phyloP scores from a whole-genome alignment of 35 echinoderm and acorn worm species.

The Ophiothrix spiculata region DNA sequence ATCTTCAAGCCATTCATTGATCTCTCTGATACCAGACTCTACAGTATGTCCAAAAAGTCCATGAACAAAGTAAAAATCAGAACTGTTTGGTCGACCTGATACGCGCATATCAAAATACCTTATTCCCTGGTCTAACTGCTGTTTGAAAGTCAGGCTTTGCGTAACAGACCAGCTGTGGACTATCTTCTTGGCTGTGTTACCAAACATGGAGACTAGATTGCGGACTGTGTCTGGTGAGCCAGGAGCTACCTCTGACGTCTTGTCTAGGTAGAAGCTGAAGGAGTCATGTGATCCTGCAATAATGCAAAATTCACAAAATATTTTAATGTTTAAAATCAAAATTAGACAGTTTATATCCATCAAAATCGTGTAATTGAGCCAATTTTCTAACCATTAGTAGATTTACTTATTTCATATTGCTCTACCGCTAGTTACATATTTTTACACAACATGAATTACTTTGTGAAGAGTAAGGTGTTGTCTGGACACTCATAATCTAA shows the following conservation, averaged over 20 bases:
- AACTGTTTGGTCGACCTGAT: constrained; percentile 20
- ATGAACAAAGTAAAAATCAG: constrained; percentile 68
- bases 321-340: not conserved
- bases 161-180: constrained; percentile 69
- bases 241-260: constrained; percentile 46
- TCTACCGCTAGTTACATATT: too few species aligned
- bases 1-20: constrained; percentile 53
- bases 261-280: constrained; percentile 59
- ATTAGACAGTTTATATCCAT: not conserved
- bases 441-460: too few species aligned
- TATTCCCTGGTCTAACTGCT: constrained; percentile 69
- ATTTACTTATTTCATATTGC: too few species aligned
- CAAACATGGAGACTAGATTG: constrained; percentile 64
- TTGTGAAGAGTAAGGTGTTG: not conserved
- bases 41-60: constrained; percentile 59
- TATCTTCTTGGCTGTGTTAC: constrained; percentile 58
- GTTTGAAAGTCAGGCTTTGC: constrained; percentile 57
- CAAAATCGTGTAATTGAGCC: not conserved
- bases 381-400: too few species aligned
- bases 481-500: not conserved
- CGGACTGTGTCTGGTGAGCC: constrained; percentile 76
- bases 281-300: constrained; percentile 73
- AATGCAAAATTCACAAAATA: constrained; percentile 2
- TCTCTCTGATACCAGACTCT: constrained; percentile 31
- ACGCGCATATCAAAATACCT: constrained; percentile 71